A percentile compares a stretch with the other conserved stretches of the same genome.
Evolutionary conservation across 1,140 invertebrate species (phyloP).

Genomic region (Drosophila tropicalis): DNA sequence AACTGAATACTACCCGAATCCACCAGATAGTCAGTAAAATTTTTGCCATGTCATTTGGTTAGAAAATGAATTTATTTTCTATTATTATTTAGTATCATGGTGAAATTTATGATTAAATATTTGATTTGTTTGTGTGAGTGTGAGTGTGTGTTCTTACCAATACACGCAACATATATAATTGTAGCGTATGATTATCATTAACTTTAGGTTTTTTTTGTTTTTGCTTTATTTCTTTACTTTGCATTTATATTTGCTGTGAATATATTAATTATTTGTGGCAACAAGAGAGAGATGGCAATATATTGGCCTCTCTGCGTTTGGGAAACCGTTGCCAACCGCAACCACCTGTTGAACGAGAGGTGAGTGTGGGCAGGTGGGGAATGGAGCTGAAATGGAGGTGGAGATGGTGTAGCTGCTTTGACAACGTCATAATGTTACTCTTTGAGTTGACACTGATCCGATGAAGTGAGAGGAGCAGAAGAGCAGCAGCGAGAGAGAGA

Average conservation of each 20-base stretch:
- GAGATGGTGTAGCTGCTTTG: neutral
- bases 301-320: neutral
- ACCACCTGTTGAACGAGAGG: constrained; percentile 43
- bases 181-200: constrained; percentile 32
- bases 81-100: constrained; percentile 39
- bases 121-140: neutral
- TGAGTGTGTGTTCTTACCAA: constrained; percentile 20
- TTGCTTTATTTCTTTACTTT: constrained; percentile 10
- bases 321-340: constrained; percentile 11
- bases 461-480: neutral
- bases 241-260: constrained; percentile 20
- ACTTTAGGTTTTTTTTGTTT: constrained; percentile 2
- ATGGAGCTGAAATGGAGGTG: neutral
- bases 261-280: constrained; percentile 30
- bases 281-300: neutral
- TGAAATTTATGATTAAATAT: constrained; percentile 36
- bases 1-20: neutral
- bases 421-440: constrained; percentile 33
- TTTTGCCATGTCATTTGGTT: neutral
- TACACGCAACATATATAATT: constrained; percentile 16
- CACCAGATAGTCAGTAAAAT: neutral
- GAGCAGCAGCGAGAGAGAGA: neutral
- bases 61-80: constrained; percentile 17
- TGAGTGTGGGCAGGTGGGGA: neutral
- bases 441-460: constrained; percentile 24